These are phyloP conservation scores for Rhagoletis pomonella DNA, from an alignment of 1,140 invertebrate genomes.

Conservation along the genomic window DNA sequence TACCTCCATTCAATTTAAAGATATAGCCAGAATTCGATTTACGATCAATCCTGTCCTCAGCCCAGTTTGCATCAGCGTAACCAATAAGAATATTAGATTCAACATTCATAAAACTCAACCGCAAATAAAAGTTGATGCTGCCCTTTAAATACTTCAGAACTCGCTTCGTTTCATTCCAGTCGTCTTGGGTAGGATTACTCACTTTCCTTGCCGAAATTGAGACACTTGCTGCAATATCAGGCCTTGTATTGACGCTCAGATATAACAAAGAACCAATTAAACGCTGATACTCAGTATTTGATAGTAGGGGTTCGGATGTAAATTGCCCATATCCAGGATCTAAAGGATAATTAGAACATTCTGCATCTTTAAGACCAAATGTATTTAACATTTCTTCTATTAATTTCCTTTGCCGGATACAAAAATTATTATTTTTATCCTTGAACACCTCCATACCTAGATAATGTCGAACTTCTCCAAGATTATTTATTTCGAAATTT, in stretches of 20 bases:
- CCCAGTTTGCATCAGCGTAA: conserved; percentile 1
- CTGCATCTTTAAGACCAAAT: conserved; percentile 64
- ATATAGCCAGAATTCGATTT: conserved; percentile 58
- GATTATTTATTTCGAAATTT: too few relatives aligned
- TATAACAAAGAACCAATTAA: conserved; percentile 58
- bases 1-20: conserved; percentile 34
- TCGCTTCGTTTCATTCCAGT: too few relatives aligned
- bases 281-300: conserved; percentile 56
- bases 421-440: too few relatives aligned
- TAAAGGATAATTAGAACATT: conserved; percentile 42
- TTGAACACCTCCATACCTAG: too few relatives aligned
- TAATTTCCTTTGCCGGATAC: too few relatives aligned
- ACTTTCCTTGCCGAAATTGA: conserved; percentile 3
- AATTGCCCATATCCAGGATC: too few relatives aligned
- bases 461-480: too few relatives aligned
- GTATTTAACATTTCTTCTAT: too few relatives aligned
- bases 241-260: conserved; percentile 57
- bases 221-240: conserved; percentile 61
- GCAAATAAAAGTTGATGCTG: conserved; percentile 62
- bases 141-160: conserved; percentile 71
- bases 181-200: too few relatives aligned
- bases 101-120: neutral
- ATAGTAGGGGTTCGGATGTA: too few relatives aligned
- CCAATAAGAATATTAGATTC: conserved; percentile 34
- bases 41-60: conserved; percentile 58